Percentiles rank a stretch among this genome's conserved stretches.
Evolutionary conservation across 2,888 invertebrate species (phyloP).

Genomic region (Sphaeridia pumilis): DNA sequence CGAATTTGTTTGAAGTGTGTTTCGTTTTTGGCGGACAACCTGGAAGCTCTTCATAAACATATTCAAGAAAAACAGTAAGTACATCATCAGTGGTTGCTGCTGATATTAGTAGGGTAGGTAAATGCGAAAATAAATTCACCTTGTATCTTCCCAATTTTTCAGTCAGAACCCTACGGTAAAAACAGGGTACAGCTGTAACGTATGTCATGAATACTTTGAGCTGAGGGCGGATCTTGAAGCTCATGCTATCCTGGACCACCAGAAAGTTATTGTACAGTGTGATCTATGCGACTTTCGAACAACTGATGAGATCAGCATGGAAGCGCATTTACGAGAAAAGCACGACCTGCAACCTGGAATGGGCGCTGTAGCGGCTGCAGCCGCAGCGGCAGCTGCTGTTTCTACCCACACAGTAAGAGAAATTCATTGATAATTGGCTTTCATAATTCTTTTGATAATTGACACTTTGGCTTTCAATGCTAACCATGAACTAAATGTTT

Average conservation of each 20-base stretch:
- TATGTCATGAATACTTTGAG: constrained; percentile 37
- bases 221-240: constrained; percentile 37
- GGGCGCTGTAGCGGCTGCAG: constrained; percentile 34
- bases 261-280: constrained; percentile 38
- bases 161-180: constrained; percentile 36
- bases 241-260: constrained; percentile 37
- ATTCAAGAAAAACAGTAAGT: constrained; percentile 45
- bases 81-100: background rate
- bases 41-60: constrained; percentile 63
- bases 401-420: no score
- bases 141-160: background rate
- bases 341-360: constrained; percentile 36
- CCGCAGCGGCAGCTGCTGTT: constrained; percentile 32
- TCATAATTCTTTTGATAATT: no score
- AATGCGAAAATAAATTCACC: background rate
- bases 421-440: no score
- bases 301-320: constrained; percentile 37
- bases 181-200: constrained; percentile 37
- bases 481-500: no score
- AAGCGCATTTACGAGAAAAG: constrained; percentile 37
- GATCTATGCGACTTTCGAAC: constrained; percentile 38
- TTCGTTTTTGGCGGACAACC: constrained; percentile 75
- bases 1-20: constrained; percentile 78
- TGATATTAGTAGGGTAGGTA: background rate
- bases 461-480: no score